Conservation (phyloP, 2,888 invertebrate genomes). For the Philereme transversata region DNA sequence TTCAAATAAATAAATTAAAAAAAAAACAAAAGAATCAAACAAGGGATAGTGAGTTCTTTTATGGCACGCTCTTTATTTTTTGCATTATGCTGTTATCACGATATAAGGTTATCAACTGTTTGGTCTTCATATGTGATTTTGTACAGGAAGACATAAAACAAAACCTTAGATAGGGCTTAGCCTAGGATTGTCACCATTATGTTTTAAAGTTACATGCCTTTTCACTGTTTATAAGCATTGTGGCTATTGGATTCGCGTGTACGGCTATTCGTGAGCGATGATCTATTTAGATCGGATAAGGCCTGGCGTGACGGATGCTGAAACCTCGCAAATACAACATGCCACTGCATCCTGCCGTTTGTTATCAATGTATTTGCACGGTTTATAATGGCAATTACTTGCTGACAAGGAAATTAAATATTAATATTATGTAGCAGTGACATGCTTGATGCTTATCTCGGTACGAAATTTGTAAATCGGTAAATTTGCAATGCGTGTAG, state of each 20-base stretch:
- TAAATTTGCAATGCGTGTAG: background rate
- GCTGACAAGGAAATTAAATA: constrained; percentile 3
- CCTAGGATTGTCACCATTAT: background rate
- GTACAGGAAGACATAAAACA: no score
- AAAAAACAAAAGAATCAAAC: no score
- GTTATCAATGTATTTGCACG: constrained; percentile 19
- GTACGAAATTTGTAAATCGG: background rate
- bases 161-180: no score
- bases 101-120: no score
- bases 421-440: background rate
- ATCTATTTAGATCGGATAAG: constrained; percentile 77
- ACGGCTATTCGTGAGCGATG: constrained; percentile 73
- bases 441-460: background rate
- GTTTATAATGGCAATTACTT: constrained; percentile 13
- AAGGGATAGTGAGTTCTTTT: no score
- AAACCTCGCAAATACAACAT: constrained; percentile 77
- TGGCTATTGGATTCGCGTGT: constrained; percentile 71
- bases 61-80: no score
- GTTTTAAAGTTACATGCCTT: no score
- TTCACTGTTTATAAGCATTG: background rate
- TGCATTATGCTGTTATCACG: no score
- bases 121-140: no score
- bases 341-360: constrained; percentile 42
- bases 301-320: constrained; percentile 78
- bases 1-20: no score